A percentile compares a stretch with the other conserved stretches of the same genome.
phyloP scores from a whole-genome alignment of 2,113 vertebrate species.

The Grus americana region DNA sequence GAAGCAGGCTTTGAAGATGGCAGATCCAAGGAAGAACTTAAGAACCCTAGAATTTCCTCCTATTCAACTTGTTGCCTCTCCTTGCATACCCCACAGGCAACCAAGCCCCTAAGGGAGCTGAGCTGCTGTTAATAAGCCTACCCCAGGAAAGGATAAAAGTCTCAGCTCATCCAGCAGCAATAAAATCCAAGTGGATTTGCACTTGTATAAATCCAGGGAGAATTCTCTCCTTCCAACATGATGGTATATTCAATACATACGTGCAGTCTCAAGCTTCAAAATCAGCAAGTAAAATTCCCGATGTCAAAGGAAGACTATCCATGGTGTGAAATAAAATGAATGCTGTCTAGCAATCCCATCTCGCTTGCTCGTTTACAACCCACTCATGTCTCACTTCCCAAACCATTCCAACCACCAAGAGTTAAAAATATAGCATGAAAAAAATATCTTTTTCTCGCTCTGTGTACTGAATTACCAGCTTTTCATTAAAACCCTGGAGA shows the following conservation, averaged over 20 bases:
- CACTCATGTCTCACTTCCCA: constrained; percentile 51
- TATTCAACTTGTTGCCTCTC: neutral
- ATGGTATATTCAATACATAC: neutral
- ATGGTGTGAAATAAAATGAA: constrained; percentile 58
- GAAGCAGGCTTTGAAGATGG: neutral
- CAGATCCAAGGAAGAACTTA: neutral
- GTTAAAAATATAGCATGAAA: constrained; percentile 44
- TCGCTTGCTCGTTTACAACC: constrained; percentile 43
- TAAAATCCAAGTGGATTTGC: constrained; percentile 36
- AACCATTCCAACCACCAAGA: constrained; percentile 27
- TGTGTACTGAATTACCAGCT: constrained; percentile 27
- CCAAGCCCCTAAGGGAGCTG: neutral
- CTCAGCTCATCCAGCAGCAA: neutral
- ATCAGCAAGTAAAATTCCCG: constrained; percentile 73
- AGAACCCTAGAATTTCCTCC: constrained; percentile 4
- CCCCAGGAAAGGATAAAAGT: constrained; percentile 10
- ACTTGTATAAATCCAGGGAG: constrained; percentile 33
- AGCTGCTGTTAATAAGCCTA: constrained; percentile 2
- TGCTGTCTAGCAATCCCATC: constrained; percentile 49
- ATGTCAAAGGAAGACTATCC: constrained; percentile 64
- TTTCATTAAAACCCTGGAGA: constrained; percentile 56
- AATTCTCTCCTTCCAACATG: constrained; percentile 11
- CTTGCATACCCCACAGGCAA: neutral
- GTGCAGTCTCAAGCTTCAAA: constrained; percentile 10
- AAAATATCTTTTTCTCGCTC: neutral